Evolutionary conservation across 2,113 vertebrate genomes (phyloP), one percentile per base, ranked within the genome.

Genomic region (Uria aalge): DNA sequence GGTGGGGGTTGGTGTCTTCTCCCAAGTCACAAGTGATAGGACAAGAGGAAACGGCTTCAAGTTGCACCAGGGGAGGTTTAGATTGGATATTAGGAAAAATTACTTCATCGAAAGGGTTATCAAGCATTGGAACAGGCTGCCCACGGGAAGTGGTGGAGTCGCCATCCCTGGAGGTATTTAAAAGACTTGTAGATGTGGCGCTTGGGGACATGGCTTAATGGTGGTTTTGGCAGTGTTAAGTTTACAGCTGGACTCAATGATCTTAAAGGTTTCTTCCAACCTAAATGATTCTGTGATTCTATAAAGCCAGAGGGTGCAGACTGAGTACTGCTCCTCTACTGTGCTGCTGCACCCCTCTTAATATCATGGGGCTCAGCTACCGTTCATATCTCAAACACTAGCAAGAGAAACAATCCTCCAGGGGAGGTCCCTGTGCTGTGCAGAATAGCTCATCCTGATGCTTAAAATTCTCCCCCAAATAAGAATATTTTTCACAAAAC

Each of bases 201-300:
- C 8, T 48, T 26, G 6, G 43, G 13, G 15, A 45, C 53, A 29
- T 2, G 2, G 7, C 30, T 86, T 57, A 72, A 57, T 55, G 19
- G 9, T 18, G 7, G 24, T 50, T 11, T 40, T 55, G 19, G 24
- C 16, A 55, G 18, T 4, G 21, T 5, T 43, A 6, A 8, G 9
- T 60, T 73, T 11, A n/a, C 0, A 2, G 22, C 6, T 88, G 38
- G 30, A 53, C 21, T 75, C 0, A 0, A 47, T 15, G 0, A 68
- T 15, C 30, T 30, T 38, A 64, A 50, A 5, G 4, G 8, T 85
- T 50, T 59, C 85, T 82, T 78, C 66, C 50, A 71, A 13, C 3
- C 7, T 32, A 38, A 66, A 73, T 19, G 17, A 12, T 24, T 38
- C 45, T 38, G n/a, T 32, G 59, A 73, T 43, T 68, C 47, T 27